These are phyloP conservation scores for Aradophagus sp. DNA, from an alignment of 1,140 invertebrate genomes.

Conservation along the genomic window DNA sequence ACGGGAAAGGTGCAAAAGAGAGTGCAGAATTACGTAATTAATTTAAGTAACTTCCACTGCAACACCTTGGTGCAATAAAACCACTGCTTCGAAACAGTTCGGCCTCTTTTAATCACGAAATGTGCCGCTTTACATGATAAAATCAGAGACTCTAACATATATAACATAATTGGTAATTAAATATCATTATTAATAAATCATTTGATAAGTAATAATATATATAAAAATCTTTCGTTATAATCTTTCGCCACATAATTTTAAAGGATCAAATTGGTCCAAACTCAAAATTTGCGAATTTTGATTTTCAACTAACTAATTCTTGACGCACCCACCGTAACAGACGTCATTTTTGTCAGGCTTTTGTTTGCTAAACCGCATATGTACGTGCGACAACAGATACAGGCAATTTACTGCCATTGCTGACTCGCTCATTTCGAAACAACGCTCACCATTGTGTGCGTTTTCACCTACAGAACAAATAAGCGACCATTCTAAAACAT, in stretches of 20 bases:
- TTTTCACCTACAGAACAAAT: constrained; percentile 50
- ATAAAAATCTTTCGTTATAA: neutral
- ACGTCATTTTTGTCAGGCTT: constrained; percentile 47
- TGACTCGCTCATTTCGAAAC: constrained; percentile 54
- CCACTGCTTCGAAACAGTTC: constrained; percentile 10
- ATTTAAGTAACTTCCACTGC: constrained; percentile 34
- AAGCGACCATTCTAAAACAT: constrained; percentile 42
- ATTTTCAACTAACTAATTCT: constrained; percentile 2
- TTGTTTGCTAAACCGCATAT: constrained; percentile 53
- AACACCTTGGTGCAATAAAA: constrained; percentile 27
- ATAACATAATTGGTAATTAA: too few relatives aligned
- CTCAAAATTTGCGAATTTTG: too few relatives aligned
- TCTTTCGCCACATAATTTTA: neutral
- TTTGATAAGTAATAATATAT: too few relatives aligned
- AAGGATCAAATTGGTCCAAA: too few relatives aligned
- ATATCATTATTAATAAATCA: too few relatives aligned
- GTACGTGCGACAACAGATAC: constrained; percentile 51
- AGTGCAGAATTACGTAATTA: constrained; percentile 30
- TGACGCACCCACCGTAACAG: constrained; percentile 24
- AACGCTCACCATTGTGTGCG: constrained; percentile 48
- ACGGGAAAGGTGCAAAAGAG: constrained; percentile 15
- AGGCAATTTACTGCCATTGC: constrained; percentile 54
- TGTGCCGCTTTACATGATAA: neutral
- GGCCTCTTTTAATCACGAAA: constrained; percentile 4
- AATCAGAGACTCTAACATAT: too few relatives aligned